Conservation (phyloP, 2,888 invertebrate species). For the Mesorhabditis spiculigera region DNA sequence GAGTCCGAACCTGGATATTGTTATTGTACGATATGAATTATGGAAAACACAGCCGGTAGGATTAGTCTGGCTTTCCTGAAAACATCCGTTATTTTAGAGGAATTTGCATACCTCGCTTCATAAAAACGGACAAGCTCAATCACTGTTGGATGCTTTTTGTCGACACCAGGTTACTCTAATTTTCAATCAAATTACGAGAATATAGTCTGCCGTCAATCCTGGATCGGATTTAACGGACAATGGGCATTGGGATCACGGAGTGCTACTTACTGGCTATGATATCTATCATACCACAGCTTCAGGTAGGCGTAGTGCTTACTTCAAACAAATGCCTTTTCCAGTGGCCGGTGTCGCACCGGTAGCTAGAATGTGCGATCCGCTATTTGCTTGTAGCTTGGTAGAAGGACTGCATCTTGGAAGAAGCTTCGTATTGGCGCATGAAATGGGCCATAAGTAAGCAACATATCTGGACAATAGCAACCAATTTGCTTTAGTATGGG, state of each 20-base stretch:
- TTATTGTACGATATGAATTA: conserved; percentile 56
- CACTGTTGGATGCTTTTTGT: conserved; percentile 55
- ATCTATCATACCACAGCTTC: conserved; percentile 58
- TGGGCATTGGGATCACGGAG: conserved; percentile 58
- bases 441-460: conserved; percentile 59
- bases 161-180: conserved; percentile 42
- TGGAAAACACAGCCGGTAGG: conserved; percentile 56
- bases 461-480: background rate
- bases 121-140: conserved; percentile 57
- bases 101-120: conserved; percentile 47
- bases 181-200: background rate
- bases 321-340: background rate
- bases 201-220: conserved; percentile 46
- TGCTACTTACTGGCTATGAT: conserved; percentile 57
- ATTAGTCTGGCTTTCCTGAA: background rate
- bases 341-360: conserved; percentile 59
- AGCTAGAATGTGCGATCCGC: conserved; percentile 57
- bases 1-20: conserved; percentile 54
- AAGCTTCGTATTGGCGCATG: conserved; percentile 58
- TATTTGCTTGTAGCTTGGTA: conserved; percentile 56
- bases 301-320: background rate
- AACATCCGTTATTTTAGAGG: conserved; percentile 26
- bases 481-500: conserved; percentile 48
- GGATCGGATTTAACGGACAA: conserved; percentile 56
- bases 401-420: conserved; percentile 58